phyloP scores from a whole-genome alignment of 2,113 vertebrate genomes.

The Hemichromis elongatus region DNA sequence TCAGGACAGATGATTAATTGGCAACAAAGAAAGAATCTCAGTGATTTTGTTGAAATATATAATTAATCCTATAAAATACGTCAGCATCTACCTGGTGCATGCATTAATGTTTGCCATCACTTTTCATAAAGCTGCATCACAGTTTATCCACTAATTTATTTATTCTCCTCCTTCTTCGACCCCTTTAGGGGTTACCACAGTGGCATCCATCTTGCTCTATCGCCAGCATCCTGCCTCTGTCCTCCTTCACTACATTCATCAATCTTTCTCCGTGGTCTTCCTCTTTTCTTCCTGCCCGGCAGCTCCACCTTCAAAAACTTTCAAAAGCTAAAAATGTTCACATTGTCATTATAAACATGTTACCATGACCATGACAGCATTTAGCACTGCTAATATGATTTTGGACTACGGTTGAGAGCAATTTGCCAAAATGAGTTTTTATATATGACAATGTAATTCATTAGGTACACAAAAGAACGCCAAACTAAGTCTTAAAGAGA shows the following conservation, averaged over 20 bases:
- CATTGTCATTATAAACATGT: neutral
- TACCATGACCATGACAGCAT: neutral
- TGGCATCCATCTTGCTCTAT: neutral
- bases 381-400: neutral
- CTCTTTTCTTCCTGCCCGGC: neutral
- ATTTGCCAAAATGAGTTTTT: neutral
- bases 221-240: neutral
- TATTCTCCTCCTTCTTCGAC: neutral
- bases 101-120: neutral
- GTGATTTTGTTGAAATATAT: neutral
- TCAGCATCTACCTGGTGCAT: neutral
- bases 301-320: neutral
- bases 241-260: neutral
- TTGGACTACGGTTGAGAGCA: neutral
- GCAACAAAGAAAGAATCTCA: neutral
- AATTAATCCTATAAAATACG: neutral
- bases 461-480: neutral
- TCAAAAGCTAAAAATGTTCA: neutral
- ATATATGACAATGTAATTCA: neutral
- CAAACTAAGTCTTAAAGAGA: neutral
- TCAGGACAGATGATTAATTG: neutral
- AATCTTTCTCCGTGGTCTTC: neutral
- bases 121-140: neutral
- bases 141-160: rapidly evolving
- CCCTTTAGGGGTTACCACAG: neutral